phyloP scores from a whole-genome alignment of 2,797 vertebrate species.

The Botia kubotai region DNA sequence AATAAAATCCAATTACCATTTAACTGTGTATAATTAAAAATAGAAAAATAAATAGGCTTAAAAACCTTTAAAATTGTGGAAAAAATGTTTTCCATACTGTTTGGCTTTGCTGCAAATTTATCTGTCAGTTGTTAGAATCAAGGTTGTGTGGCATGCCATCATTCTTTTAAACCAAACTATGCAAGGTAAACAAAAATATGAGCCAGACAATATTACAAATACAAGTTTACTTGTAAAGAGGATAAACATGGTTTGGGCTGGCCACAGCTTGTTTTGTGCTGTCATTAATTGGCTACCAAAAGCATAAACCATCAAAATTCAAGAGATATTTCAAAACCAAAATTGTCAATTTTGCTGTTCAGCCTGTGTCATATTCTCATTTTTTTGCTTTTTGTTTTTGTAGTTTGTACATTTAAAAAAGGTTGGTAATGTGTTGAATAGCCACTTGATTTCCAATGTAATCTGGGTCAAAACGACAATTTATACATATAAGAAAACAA shows the following conservation, averaged over 20 bases:
- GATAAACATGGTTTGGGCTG: not conserved
- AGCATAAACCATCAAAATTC: not conserved
- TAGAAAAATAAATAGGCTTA: too few relatives aligned
- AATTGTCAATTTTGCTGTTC: too few relatives aligned
- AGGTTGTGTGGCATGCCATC: not conserved
- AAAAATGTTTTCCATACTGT: not conserved
- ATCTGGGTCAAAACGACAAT: too few relatives aligned
- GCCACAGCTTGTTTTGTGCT: not conserved
- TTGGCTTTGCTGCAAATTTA: not conserved
- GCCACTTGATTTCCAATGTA: too few relatives aligned
- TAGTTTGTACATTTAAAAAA: too few relatives aligned
- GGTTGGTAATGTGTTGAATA: too few relatives aligned
- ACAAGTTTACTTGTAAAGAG: not conserved
- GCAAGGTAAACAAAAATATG: not conserved
- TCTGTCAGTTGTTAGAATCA: not conserved
- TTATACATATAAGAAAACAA: not conserved
- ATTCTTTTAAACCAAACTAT: not conserved
- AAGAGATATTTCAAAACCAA: not conserved
- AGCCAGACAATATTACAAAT: not conserved
- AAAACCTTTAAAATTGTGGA: too few relatives aligned
- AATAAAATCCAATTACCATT: not conserved
- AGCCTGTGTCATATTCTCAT: not conserved
- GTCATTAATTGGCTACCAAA: not conserved
- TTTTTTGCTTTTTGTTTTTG: not conserved
- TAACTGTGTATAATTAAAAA: not conserved